phyloP scores from a whole-genome alignment of 2,113 vertebrate species.

The Sylvia atricapilla region DNA sequence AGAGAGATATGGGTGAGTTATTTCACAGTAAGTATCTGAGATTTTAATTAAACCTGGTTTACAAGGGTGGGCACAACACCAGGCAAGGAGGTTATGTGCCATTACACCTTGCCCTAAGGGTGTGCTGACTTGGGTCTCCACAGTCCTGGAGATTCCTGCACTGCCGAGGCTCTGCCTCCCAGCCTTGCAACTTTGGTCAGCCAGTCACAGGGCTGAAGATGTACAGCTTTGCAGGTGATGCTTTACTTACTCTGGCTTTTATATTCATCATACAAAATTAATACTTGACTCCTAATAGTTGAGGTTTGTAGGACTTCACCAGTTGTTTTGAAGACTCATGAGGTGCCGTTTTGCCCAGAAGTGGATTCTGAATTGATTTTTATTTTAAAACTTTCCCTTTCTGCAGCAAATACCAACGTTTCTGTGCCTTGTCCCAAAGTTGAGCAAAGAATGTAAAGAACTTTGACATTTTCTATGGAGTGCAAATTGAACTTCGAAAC shows the following conservation, averaged over 20 bases:
- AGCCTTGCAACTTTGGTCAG: background rate
- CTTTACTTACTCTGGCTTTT: background rate
- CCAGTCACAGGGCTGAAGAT: fast-evolving
- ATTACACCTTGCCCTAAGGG: background rate
- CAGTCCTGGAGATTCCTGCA: background rate
- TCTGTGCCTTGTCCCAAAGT: background rate
- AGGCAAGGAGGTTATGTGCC: background rate
- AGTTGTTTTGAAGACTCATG: background rate
- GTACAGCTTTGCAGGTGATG: background rate
- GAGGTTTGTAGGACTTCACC: background rate
- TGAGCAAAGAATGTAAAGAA: background rate
- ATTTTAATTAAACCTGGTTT: background rate
- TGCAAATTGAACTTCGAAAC: background rate
- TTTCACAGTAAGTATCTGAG: fast-evolving
- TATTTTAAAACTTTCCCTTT: background rate
- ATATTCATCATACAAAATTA: background rate
- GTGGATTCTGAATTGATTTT: background rate
- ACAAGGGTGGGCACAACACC: fast-evolving
- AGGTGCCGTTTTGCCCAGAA: background rate
- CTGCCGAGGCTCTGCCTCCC: background rate
- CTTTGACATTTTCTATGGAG: background rate
- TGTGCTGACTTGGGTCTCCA: background rate
- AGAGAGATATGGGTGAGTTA: background rate
- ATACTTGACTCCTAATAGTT: background rate
- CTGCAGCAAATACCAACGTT: background rate